Evolutionary conservation across 2,113 vertebrate species (phyloP), one percentile per base, ranked within the genome.

Genomic region (Aegotheles bennettii): DNA sequence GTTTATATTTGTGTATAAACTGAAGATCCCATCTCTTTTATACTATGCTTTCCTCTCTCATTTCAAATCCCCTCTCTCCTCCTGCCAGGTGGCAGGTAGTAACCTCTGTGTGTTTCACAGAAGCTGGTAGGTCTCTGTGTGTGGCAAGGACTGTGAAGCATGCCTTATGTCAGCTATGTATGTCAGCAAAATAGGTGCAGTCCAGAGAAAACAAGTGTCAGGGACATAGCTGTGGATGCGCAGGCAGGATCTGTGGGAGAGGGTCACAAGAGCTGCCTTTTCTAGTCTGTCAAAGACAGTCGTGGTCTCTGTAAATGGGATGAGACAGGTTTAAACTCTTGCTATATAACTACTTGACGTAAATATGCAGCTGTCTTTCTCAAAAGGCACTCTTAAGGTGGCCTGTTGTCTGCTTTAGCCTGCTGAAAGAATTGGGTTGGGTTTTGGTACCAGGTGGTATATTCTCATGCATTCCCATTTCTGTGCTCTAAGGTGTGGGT

Each of bases 241-340:
- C 16, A 70, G 67, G 10, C n/a, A 54, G 43, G 19, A 83, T 43
- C 24, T 3, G 1, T 57, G n/a, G 48, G 13, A 65, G 29, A 5
- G 28, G 26, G 14, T 29, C 23, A 19, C 18, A 70, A 56, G 4
- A 35, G 18, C 43, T 59, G 42, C 31, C 25, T 73, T 63, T 53
- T 15, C 3, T 4, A 19, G 20, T 35, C 29, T n/a, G 21, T 45
- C 26, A 50, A 43, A 81, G 11, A 28, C 24, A 40, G 15, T 12
- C 0, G 0, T 65, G 17, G 29, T 42, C 33, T 77, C 8, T 70
- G 10, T 83, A n/a, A 61, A 16, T 33, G 13, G 9, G 6, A 16
- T 57, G 14, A 89, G 36, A 43, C 20, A 21, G 11, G 10, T 13
- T 26, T 83, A 61, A 54, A 71, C 18, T n/a, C 10, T 50, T 71